phyloP scores from a whole-genome alignment of 2,888 invertebrate species.

The Drosophila hamatofila region DNA sequence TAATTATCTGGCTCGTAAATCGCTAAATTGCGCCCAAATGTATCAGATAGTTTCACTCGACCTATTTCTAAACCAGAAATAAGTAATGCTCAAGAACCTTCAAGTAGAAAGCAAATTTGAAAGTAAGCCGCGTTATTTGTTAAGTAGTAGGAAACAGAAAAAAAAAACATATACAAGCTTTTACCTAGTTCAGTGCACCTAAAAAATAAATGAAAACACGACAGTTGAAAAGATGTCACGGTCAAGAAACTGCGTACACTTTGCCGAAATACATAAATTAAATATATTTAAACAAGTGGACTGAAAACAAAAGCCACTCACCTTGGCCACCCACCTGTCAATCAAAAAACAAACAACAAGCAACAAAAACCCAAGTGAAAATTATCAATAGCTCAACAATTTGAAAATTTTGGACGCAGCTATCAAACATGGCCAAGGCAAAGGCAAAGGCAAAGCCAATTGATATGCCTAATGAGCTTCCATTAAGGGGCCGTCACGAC shows the following conservation, averaged over 20 bases:
- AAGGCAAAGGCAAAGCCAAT: constrained; percentile 37
- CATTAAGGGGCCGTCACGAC: constrained; percentile 2
- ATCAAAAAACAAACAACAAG: constrained; percentile 47
- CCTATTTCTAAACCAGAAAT: constrained; percentile 6
- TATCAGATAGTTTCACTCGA: constrained; percentile 35
- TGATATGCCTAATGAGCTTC: constrained; percentile 29
- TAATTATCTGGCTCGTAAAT: constrained; percentile 33
- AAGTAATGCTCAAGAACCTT: constrained; percentile 17
- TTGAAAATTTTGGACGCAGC: constrained; percentile 3
- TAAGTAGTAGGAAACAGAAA: constrained; percentile 9
- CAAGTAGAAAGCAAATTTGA: constrained; percentile 25
- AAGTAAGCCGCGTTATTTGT: constrained; percentile 10
- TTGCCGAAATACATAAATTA: constrained; percentile 70
- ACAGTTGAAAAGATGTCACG: constrained; percentile 64
- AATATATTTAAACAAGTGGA: constrained; percentile 57
- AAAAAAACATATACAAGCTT: constrained; percentile 1
- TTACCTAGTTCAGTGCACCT: constrained; percentile 55
- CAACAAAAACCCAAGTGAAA: constrained; percentile 46
- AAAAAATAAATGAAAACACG: constrained; percentile 17
- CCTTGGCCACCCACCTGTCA: constrained; percentile 73
- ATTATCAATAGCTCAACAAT: constrained; percentile 48
- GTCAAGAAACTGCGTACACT: constrained; percentile 56
- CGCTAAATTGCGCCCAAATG: constrained; percentile 20
- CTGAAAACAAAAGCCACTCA: constrained; percentile 47
- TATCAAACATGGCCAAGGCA: constrained; percentile 58